Conservation (phyloP, 2,797 vertebrate species). For the Miichthys miiuy region DNA sequence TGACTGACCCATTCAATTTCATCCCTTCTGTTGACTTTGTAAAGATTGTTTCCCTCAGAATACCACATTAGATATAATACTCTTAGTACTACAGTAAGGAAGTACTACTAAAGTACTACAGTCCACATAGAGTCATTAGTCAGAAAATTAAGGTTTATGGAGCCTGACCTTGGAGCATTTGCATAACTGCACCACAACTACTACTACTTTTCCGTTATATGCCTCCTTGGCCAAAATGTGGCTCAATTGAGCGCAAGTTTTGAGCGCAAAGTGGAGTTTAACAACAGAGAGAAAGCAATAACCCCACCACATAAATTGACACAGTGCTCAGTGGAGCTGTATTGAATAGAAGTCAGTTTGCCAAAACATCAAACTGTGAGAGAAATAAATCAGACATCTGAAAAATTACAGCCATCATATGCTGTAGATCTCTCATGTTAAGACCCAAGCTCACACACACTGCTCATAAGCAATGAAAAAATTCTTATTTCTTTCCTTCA, state of each 20-base stretch:
- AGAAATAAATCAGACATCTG: neutral
- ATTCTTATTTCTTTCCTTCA: slow-evolving; percentile 24
- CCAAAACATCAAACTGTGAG: slow-evolving; percentile 5
- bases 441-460: neutral
- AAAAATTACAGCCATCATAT: slow-evolving; percentile 7
- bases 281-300: slow-evolving; percentile 34
- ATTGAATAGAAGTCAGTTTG: neutral
- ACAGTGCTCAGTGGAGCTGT: neutral
- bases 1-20: slow-evolving; percentile 23
- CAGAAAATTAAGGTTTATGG: slow-evolving; percentile 53
- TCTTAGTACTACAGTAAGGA: neutral
- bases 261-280: slow-evolving; percentile 49
- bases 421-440: neutral
- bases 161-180: slow-evolving; percentile 51
- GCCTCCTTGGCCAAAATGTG: slow-evolving; percentile 35
- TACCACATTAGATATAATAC: neutral
- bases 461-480: slow-evolving; percentile 2
- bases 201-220: slow-evolving; percentile 17
- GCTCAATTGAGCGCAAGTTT: slow-evolving; percentile 21
- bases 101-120: too few species aligned
- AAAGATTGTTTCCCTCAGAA: slow-evolving; percentile 7
- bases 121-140: slow-evolving; percentile 39
- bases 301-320: slow-evolving; percentile 25
- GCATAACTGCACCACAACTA: slow-evolving; percentile 16
- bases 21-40: slow-evolving; percentile 4